Conservation (phyloP, 2,797 vertebrate species). For the Phrynocephalus guinanensis region DNA sequence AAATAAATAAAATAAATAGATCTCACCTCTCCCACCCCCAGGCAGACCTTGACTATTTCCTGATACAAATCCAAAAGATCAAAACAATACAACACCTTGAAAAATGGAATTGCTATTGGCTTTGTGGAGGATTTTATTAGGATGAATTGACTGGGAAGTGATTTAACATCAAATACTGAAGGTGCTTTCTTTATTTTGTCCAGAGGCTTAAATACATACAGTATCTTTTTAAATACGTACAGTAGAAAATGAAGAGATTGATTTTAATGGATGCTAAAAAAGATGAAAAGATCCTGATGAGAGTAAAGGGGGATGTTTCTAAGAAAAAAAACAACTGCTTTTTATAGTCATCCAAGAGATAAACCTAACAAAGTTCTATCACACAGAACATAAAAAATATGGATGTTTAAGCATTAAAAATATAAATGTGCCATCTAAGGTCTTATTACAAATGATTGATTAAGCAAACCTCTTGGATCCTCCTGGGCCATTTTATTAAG, state of each 20-base stretch:
- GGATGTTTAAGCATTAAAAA: constrained; percentile 14
- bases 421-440: constrained; percentile 23
- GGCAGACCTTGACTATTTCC: constrained; percentile 51
- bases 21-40: no score
- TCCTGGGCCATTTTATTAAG: constrained; percentile 2
- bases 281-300: constrained; percentile 8
- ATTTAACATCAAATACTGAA: constrained; percentile 70
- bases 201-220: constrained; percentile 38
- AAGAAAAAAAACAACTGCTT: not conserved
- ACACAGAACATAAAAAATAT: not conserved
- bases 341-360: constrained; percentile 22
- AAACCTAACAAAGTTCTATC: constrained; percentile 1
- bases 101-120: constrained; percentile 73
- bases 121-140: constrained; percentile 74
- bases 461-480: not conserved
- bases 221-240: constrained; percentile 13
- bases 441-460: not conserved
- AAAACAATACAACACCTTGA: constrained; percentile 65
- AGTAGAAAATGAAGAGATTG: constrained; percentile 18
- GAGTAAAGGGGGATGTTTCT: constrained; percentile 7
- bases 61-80: constrained; percentile 57
- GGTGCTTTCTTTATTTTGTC: constrained; percentile 55
- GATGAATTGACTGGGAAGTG: constrained; percentile 70
- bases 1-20: no score
- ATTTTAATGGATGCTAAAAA: constrained; percentile 49